phyloP scores from a whole-genome alignment of 1,140 invertebrate species.

The Drosophila jambulina region DNA sequence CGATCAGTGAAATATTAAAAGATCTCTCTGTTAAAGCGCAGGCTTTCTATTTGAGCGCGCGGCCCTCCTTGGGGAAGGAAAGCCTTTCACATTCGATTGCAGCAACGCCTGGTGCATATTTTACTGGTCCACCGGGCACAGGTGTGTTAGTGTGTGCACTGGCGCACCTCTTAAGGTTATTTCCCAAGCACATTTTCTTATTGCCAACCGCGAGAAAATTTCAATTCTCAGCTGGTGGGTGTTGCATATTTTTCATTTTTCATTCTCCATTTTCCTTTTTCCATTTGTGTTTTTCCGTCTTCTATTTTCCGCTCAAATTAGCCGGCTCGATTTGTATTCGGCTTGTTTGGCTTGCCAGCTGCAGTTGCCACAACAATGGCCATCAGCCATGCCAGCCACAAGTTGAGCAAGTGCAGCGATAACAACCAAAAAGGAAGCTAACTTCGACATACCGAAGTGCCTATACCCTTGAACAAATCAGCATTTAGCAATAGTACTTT shows the following conservation, averaged over 20 bases:
- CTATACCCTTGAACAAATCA: background rate
- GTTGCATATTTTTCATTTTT: conserved; percentile 35
- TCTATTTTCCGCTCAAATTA: conserved; percentile 61
- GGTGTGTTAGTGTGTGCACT: conserved; percentile 3
- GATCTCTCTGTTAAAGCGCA: conserved; percentile 11
- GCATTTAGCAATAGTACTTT: too few species aligned
- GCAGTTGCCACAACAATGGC: conserved; percentile 59
- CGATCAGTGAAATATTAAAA: conserved; percentile 45
- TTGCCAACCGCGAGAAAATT: conserved; percentile 41
- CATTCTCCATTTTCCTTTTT: conserved; percentile 18
- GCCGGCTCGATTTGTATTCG: conserved; percentile 53
- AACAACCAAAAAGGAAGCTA: conserved; percentile 8
- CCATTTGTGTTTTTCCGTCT: background rate
- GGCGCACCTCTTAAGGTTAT: conserved; percentile 57
- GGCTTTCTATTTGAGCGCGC: conserved; percentile 41
- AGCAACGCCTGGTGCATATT: conserved; percentile 31
- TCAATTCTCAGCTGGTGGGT: conserved; percentile 52
- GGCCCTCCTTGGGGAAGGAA: conserved; percentile 26
- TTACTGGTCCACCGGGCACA: conserved; percentile 36
- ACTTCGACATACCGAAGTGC: background rate
- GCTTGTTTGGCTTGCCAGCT: conserved; percentile 26
- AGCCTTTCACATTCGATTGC: conserved; percentile 74
- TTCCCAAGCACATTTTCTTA: conserved; percentile 46
- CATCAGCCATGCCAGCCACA: conserved; percentile 31
- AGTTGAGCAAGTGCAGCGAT: conserved; percentile 54